Percentiles rank a stretch among this genome's conserved stretches.
phyloP scores from a whole-genome alignment of 2,113 vertebrate genomes.

The Dasyornis broadbenti region DNA sequence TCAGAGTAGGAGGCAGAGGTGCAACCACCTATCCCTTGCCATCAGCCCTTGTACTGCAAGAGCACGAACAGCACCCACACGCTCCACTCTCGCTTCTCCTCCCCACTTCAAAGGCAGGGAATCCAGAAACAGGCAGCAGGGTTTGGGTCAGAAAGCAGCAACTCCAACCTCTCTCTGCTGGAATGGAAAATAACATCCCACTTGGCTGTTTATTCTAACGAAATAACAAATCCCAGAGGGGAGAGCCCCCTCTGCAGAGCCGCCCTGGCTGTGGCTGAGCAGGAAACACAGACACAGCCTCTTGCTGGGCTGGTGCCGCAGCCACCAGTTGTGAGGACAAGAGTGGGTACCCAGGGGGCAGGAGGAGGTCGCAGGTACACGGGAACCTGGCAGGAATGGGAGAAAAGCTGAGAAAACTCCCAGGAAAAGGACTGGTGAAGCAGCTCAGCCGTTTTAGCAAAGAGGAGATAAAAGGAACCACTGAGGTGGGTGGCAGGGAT shows the following conservation, averaged over 20 bases:
- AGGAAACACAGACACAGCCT: neutral
- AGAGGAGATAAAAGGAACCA: neutral
- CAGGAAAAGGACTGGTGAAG: neutral
- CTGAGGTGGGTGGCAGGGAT: neutral
- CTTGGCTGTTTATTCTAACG: neutral
- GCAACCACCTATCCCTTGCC: neutral
- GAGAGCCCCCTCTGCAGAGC: neutral
- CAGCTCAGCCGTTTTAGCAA: neutral
- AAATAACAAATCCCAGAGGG: neutral
- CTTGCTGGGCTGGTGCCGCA: neutral
- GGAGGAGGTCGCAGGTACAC: neutral
- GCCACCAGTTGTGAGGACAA: rapidly evolving
- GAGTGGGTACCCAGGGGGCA: neutral
- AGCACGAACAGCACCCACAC: neutral
- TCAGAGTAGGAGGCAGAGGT: neutral
- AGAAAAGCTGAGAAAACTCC: neutral
- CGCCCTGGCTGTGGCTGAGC: neutral
- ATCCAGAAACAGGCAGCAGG: neutral
- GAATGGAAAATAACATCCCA: constrained; percentile 11
- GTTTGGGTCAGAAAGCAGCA: neutral
- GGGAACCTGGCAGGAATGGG: neutral
- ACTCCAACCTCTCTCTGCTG: neutral
- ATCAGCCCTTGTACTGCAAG: neutral
- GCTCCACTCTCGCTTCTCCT: rapidly evolving
- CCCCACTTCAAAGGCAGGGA: neutral